phyloP scores from a whole-genome alignment of 1,140 invertebrate genomes.

The Drosophila lowei region DNA sequence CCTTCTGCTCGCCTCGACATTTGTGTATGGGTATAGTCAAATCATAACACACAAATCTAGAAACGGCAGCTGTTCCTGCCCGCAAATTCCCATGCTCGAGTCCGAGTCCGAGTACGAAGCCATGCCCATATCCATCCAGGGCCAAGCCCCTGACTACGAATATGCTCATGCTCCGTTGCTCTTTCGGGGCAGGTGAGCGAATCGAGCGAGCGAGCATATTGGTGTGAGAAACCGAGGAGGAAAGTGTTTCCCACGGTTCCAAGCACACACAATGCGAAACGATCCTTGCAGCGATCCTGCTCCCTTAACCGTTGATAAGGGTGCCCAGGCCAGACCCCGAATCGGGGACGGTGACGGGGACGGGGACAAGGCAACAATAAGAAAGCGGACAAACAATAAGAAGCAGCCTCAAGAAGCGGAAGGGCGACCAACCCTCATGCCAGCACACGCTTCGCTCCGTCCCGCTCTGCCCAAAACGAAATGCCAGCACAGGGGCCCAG shows the following conservation, averaged over 20 bases:
- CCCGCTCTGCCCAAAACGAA: constrained; percentile 27
- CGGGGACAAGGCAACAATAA: constrained; percentile 50
- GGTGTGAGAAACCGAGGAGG: constrained; percentile 81
- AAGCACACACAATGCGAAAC: constrained; percentile 40
- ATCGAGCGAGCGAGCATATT: constrained; percentile 53
- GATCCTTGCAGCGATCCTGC: constrained; percentile 67
- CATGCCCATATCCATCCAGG: constrained; percentile 52
- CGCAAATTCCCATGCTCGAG: constrained; percentile 61
- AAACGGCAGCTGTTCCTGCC: constrained; percentile 72
- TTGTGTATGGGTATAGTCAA: constrained; percentile 50
- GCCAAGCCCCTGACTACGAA: background rate
- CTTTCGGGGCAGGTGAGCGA: constrained; percentile 82
- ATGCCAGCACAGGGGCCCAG: constrained; percentile 51
- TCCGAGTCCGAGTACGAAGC: background rate
- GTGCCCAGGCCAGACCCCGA: constrained; percentile 31
- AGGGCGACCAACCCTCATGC: constrained; percentile 73
- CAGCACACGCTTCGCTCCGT: constrained; percentile 56
- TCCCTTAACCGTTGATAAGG: constrained; percentile 66
- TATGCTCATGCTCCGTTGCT: constrained; percentile 45
- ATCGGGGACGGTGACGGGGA: too few relatives aligned
- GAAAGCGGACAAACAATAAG: constrained; percentile 74
- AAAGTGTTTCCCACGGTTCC: constrained; percentile 81
- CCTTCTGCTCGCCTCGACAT: constrained; percentile 32
- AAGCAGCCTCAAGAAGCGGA: constrained; percentile 64
- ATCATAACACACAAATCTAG: constrained; percentile 79